Conservation (phyloP, 2,888 invertebrate genomes). For the Monochamus alternatus region DNA sequence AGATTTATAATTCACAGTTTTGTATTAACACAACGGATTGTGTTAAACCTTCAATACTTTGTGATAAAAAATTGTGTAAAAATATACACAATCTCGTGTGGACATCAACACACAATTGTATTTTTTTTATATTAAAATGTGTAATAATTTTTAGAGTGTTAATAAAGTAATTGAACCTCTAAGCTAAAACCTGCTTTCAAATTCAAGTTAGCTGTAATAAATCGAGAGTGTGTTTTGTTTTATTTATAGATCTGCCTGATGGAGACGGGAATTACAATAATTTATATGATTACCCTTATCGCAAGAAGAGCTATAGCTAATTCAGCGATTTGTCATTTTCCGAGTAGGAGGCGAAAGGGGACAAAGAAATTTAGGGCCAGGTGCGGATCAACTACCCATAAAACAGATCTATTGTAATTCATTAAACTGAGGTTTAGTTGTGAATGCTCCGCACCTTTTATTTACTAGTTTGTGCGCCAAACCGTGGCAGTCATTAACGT, state of each 20-base stretch:
- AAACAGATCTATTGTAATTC: constrained; percentile 18
- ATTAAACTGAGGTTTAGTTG: constrained; percentile 16
- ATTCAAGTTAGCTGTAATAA: too few relatives aligned
- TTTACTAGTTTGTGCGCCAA: constrained; percentile 46
- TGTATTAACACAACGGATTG: too few relatives aligned
- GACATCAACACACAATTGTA: too few relatives aligned
- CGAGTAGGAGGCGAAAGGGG: background rate
- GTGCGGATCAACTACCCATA: constrained; percentile 15
- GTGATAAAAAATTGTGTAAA: too few relatives aligned
- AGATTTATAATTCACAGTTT: too few relatives aligned
- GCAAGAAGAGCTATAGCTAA: background rate
- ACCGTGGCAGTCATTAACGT: constrained; percentile 61
- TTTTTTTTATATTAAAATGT: too few relatives aligned
- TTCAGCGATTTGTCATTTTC: constrained; percentile 18
- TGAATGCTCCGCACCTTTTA: constrained; percentile 13
- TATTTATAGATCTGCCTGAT: background rate
- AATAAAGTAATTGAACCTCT: too few relatives aligned
- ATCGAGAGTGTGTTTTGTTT: background rate
- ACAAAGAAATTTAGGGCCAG: background rate
- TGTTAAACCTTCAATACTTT: too few relatives aligned
- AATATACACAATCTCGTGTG: too few relatives aligned
- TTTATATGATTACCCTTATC: background rate
- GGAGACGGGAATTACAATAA: background rate
- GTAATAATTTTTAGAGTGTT: too few relatives aligned
- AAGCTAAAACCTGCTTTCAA: too few relatives aligned